Base-by-base conservation (phyloP, 2,888 invertebrate species). In the Magallana nippona region DNA sequence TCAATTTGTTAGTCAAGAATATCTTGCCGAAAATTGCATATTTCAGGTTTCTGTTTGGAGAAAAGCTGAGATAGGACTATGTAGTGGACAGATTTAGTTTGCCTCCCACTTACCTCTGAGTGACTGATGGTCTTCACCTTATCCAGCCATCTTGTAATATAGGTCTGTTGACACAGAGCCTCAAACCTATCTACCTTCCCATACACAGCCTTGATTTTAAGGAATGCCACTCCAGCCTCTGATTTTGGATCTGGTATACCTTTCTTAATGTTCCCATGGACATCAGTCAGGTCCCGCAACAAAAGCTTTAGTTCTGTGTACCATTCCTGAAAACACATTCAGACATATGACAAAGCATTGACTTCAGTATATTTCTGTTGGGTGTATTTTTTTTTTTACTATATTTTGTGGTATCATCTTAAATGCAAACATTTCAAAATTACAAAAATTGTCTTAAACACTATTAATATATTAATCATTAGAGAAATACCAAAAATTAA, bases 161-260 rank as follows among this genome's bases (percentile, higher is more conserved):
- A 79, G 13, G 79, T 88, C 17, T 88, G 82, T 19, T 88, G 80
- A 0, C 84, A 22, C 56, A 91, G 84, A 1, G 86, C 86, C 10
- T 88, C 86, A 80, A 88, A 86, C 22, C 80, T 86, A 56, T 88
- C 86, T 56, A 91, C 87, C 17, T 78, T 83, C 10, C 92, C 92
- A 82, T 92, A 91, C 2, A 92, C 92, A 27, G 91, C 91, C 79
- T 87, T 87, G 78, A 92, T 89, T 82, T 92, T 92, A 78, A 88
- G 89, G 85, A 88, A 90, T 1, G 92, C 91, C 57, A 90, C 89
- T 19, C 88, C 89, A 1, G 89, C 88, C 32, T 91, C 91, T 1
- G 90, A 87, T 13, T 89, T 86, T 0, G 88, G 89, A 78, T 91
- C 90, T 11, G 90, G 89, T 17, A 83, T 84, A 2, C 84, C 19